Base-by-base conservation (phyloP, 2,888 invertebrate species). In the Heliothis peltigera region DNA sequence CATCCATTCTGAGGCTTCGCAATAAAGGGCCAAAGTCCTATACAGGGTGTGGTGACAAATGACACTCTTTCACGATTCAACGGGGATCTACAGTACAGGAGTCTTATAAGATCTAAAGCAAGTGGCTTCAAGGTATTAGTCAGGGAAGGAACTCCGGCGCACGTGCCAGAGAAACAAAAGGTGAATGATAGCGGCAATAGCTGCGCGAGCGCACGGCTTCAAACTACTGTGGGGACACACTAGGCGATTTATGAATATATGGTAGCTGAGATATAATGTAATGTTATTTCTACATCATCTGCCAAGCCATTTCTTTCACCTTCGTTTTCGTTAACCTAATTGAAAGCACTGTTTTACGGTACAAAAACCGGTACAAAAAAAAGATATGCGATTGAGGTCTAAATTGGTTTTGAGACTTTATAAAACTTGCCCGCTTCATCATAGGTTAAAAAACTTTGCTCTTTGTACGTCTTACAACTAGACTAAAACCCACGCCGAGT, bases 161-260 rank as follows among this genome's bases (percentile, higher is more conserved):
- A 75, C 72, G 77, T 72, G 80, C 70, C 67, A 59, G 47, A 70
- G 70, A 75, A 75, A 83, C 83, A 83, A 83, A 81, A 77, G 80
- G 64, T 65, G 49, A 69, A 70, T 63, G 77, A 83, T 81, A 73
- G 69, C 55, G 55, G 70, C 49, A 70, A 71, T 67, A 63, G 62
- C 54, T 54, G 64, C 66, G 64, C 67, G 28, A 56, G 71, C 73
- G 69, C 77, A 60, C 54, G 55, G 43, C 32, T 73, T 59, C 64
- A 53, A 32, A 17, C 32, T 19, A 53, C 28, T 43, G 18, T 21
- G 7, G 44, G 46, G 32, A 55, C 60, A 70, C 70, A 77, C 64
- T 17, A 32, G 32, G 19, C 18, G 59, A 64, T 46, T 69, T 64
- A 22, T 44, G 21, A 8, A 25, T 17, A 60, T 35, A 22, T n/a